phyloP scores from a whole-genome alignment of 2,888 invertebrate genomes.

The Amphimallon solstitiale region DNA sequence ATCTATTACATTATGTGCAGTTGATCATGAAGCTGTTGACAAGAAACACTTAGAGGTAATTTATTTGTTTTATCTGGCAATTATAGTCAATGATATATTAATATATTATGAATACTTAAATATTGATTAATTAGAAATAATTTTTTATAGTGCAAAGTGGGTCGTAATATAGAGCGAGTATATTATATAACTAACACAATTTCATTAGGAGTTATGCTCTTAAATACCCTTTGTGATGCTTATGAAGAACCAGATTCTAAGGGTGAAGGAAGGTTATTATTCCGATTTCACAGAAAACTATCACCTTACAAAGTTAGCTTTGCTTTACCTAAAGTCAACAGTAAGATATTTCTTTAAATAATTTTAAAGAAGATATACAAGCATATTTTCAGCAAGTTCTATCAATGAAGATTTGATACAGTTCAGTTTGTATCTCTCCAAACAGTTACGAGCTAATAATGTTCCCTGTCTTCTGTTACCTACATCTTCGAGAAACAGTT shows the following conservation, averaged over 20 bases:
- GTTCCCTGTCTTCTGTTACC: conserved; percentile 60
- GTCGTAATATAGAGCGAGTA: conserved; percentile 57
- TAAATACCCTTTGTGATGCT: conserved; percentile 70
- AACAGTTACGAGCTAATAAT: conserved; percentile 64
- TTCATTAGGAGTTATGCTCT: conserved; percentile 65
- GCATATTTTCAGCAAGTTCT: conserved; percentile 42
- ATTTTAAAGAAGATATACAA: no score
- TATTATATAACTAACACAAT: conserved; percentile 65
- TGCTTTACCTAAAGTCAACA: conserved; percentile 60
- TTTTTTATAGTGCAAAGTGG: conserved; percentile 58
- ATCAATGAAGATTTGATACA: conserved; percentile 64
- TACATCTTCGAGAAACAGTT: conserved; percentile 55
- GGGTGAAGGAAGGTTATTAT: conserved; percentile 60
- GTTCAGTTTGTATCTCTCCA: conserved; percentile 67
- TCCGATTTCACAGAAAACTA: conserved; percentile 75
- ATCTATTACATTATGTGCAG: conserved; percentile 63
- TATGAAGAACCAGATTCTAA: conserved; percentile 66
- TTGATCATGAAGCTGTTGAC: conserved; percentile 48
- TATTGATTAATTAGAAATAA: no score
- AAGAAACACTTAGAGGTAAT: conserved; percentile 50
- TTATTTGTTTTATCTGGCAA: not conserved
- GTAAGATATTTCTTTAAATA: not conserved
- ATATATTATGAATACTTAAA: conserved; percentile 3
- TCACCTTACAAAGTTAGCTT: conserved; percentile 82
- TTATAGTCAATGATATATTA: not conserved